A percentile compares a stretch with the other conserved stretches of the same genome.
Evolutionary conservation across 2,888 invertebrate genomes (phyloP).

Genomic region (Spilosoma lubricipeda): DNA sequence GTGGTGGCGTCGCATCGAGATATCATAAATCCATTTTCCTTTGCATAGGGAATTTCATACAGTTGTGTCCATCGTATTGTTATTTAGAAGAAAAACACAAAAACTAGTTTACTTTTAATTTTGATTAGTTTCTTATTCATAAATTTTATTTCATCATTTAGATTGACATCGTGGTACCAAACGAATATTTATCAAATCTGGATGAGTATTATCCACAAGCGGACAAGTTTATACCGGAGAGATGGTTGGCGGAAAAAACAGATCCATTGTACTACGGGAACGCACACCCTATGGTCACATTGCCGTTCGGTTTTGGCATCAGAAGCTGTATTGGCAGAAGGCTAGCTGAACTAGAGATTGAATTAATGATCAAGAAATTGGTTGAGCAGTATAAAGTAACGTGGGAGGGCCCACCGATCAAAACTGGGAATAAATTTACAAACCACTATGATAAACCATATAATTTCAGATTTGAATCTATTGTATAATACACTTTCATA

Average conservation of each 20-base stretch:
- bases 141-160: conserved; percentile 56
- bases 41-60: too few relatives aligned
- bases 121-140: not conserved
- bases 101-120: not conserved
- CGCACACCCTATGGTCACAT: conserved; percentile 86
- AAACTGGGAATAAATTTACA: conserved; percentile 62
- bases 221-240: conserved; percentile 87
- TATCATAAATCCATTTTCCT: too few relatives aligned
- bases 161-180: conserved; percentile 90
- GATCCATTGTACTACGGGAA: conserved; percentile 78
- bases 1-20: too few relatives aligned
- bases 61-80: too few relatives aligned
- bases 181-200: conserved; percentile 87
- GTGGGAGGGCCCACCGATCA: conserved; percentile 76
- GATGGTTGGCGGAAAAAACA: conserved; percentile 88
- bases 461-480: conserved; percentile 61
- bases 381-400: conserved; percentile 63
- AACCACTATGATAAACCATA: conserved; percentile 72
- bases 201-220: conserved; percentile 87
- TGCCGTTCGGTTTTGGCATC: conserved; percentile 90
- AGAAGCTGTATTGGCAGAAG: conserved; percentile 90
- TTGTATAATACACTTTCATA: conserved; percentile 26
- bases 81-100: not conserved
- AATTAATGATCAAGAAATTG: conserved; percentile 78
- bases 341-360: conserved; percentile 90